Evolutionary conservation across 2,888 invertebrate species (phyloP).

Genomic region (Oligia latruncula): DNA sequence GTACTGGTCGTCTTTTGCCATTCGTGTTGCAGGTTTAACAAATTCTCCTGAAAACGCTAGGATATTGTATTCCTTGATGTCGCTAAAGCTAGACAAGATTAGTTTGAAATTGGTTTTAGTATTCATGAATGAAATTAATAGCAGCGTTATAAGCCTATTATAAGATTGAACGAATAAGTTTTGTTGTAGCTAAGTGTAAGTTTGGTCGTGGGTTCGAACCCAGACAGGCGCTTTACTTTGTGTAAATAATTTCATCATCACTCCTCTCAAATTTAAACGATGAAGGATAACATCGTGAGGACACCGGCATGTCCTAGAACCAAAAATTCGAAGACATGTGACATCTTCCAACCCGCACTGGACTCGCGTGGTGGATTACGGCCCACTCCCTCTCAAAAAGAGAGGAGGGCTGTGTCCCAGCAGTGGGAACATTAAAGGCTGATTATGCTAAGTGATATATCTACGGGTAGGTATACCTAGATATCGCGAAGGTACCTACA

Average conservation of each 20-base stretch:
- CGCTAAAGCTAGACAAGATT: background rate
- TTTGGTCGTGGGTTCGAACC: no score
- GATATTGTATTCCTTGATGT: background rate
- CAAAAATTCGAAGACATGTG: no score
- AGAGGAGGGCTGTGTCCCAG: background rate
- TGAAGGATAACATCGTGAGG: background rate
- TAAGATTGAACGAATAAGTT: background rate
- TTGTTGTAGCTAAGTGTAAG: background rate
- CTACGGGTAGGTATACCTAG: background rate
- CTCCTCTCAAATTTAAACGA: no score
- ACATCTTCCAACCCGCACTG: background rate
- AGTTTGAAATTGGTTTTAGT: background rate
- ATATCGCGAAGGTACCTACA: background rate
- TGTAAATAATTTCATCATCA: no score
- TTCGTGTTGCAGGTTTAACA: slow-evolving; percentile 87
- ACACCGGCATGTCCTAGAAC: background rate
- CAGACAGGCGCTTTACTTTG: no score
- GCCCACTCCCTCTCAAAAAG: background rate
- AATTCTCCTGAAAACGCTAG: slow-evolving; percentile 74
- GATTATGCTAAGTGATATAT: background rate
- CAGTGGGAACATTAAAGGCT: background rate
- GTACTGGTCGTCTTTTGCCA: slow-evolving; percentile 84
- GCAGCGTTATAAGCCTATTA: background rate
- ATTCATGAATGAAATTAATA: background rate
- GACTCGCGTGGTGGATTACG: background rate